Conservation (phyloP, 2,888 invertebrate species). For the Mythimna loreyi region DNA sequence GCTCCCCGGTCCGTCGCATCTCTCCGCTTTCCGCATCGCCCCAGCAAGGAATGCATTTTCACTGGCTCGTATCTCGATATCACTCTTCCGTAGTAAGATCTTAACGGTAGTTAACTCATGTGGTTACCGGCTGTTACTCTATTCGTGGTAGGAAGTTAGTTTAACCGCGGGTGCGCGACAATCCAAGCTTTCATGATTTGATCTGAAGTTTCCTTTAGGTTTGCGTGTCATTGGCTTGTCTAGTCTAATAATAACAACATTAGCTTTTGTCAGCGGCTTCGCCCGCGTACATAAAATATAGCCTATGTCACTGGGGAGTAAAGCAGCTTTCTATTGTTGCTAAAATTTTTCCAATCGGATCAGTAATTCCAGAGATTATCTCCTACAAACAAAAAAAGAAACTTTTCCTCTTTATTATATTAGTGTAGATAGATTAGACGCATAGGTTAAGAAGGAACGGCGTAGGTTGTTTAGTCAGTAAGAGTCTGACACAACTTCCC, state of each 20-base stretch:
- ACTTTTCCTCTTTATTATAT: no score
- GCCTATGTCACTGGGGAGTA: no score
- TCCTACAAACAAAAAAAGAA: no score
- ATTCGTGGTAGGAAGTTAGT: slow-evolving; percentile 55
- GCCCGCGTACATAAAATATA: no score
- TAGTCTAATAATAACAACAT: neutral
- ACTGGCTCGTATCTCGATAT: slow-evolving; percentile 82
- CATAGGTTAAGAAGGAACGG: no score
- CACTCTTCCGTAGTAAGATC: slow-evolving; percentile 84
- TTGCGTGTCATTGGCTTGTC: neutral
- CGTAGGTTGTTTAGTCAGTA: no score
- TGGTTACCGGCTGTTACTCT: slow-evolving; percentile 58
- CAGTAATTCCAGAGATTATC: no score
- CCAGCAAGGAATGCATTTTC: slow-evolving; percentile 83
- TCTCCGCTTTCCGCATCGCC: slow-evolving; percentile 78
- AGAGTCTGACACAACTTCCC: no score
- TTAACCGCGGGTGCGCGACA: slow-evolving; percentile 36
- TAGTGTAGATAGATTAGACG: no score
- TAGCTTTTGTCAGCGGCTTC: no score
- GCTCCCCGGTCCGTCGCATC: slow-evolving; percentile 55
- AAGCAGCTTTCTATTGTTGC: no score
- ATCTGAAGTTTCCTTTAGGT: slow-evolving; percentile 6
- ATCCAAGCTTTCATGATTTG: slow-evolving; percentile 7
- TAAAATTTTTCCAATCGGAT: no score
- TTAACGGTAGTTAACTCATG: slow-evolving; percentile 65